Base-by-base conservation (phyloP, 2,888 invertebrate genomes). In the Megastigmus dorsalis region DNA sequence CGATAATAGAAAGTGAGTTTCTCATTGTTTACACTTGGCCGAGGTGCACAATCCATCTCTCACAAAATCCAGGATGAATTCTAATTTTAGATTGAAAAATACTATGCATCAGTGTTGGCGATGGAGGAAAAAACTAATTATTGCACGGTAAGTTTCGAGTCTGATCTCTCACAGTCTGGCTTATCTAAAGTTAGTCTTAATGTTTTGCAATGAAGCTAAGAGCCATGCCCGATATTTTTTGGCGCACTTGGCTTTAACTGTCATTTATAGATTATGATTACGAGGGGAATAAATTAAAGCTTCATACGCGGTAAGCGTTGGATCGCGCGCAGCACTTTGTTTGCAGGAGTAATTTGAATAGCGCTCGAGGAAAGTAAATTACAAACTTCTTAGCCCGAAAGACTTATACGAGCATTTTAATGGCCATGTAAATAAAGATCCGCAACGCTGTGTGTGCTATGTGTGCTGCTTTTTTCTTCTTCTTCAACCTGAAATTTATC, bases 381-480 rank as follows among this genome's bases (percentile, higher is more conserved):
- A 60, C 10, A 28, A 52, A 54, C 60, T 60, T 73, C 41, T 59
- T 59, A 52, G 33, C 30, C 38, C 10, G n/a, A n/a, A 15, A n/a
- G 70, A 70, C 43, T 63, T 57, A 41, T 59, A 48, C n/a, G n/a
- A 30, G 68, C 59, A 20, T 38, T 74, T 68, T 73, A 67, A 73
- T 60, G 38, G 60, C 38, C 45, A 67, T 67, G 60, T 62, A 67
- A 73, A 60, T 73, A 73, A 67, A 67, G 30, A 9, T 3, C 15
- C 4, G 57, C n/a, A n/a, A n/a, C n/a, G n/a, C n/a, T n/a, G 20
- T 63, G 13, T 23, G 57, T n/a, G n/a, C n/a, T n/a, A n/a, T n/a
- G n/a, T n/a, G n/a, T n/a, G n/a, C n/a, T n/a, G n/a, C n/a, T n/a
- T n/a, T n/a, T n/a, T n/a, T n/a, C n/a, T n/a, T n/a, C n/a, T 57